These are phyloP conservation scores for Phrynocephalus vlangalii DNA, from an alignment of 2,797 vertebrate genomes.

Conservation along the genomic window DNA sequence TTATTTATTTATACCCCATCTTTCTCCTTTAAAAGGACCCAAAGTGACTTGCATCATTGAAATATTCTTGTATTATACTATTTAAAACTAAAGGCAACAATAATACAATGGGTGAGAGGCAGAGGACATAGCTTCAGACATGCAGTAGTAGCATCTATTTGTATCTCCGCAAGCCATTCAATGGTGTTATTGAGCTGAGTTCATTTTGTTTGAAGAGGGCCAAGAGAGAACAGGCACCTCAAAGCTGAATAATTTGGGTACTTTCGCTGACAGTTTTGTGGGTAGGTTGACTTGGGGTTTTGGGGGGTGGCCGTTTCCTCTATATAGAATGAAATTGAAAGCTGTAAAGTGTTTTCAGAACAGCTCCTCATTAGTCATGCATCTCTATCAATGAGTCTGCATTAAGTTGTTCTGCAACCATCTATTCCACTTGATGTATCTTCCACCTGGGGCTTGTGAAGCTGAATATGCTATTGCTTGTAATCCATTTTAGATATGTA, in stretches of 20 bases:
- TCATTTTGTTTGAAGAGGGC: background rate
- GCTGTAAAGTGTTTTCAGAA: background rate
- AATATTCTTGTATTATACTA: too few species aligned
- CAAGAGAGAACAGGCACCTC: background rate
- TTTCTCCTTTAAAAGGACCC: too few species aligned
- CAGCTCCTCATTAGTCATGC: background rate
- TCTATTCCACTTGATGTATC: background rate
- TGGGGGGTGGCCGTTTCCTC: background rate
- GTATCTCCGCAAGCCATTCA: background rate
- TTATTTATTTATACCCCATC: too few species aligned
- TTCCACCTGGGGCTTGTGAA: background rate
- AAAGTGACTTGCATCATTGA: too few species aligned
- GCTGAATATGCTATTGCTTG: constrained; percentile 9
- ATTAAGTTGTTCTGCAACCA: background rate
- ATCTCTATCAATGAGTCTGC: background rate
- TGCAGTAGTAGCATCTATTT: too few species aligned
- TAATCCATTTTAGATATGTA: constrained; percentile 4
- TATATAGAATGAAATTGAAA: background rate
- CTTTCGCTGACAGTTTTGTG: too few species aligned
- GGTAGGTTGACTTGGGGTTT: background rate
- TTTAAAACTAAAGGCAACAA: too few species aligned
- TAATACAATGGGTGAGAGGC: background rate
- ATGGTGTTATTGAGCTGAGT: background rate
- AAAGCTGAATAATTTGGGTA: background rate
- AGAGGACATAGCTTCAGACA: background rate